These are phyloP conservation scores for Papilio glaucus DNA, from an alignment of 1,140 invertebrate genomes.

Conservation along the genomic window DNA sequence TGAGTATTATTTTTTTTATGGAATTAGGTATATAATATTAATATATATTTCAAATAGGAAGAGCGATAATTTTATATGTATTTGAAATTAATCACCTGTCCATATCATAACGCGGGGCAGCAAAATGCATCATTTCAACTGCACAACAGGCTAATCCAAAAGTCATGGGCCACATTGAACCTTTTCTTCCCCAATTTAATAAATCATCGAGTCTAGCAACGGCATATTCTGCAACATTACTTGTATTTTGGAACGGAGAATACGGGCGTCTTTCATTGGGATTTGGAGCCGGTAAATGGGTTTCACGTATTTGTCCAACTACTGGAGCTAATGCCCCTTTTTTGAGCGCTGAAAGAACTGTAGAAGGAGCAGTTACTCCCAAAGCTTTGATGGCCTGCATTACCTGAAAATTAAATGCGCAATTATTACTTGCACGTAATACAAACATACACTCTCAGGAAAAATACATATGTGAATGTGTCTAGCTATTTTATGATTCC, in stretches of 20 bases:
- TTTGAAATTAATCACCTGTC: slow-evolving; percentile 84
- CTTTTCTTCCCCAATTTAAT: slow-evolving; percentile 96
- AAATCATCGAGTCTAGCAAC: slow-evolving; percentile 95
- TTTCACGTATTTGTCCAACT: slow-evolving; percentile 72
- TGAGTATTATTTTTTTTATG: no score
- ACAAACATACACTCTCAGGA: background rate
- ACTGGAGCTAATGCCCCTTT: slow-evolving; percentile 71
- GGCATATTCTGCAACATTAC: slow-evolving; percentile 89
- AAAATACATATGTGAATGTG: background rate
- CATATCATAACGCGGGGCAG: slow-evolving; percentile 98
- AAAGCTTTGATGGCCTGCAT: slow-evolving; percentile 77
- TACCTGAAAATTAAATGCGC: slow-evolving; percentile 54
- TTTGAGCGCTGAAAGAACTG: slow-evolving; percentile 65
- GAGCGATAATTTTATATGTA: no score
- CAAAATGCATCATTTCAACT: slow-evolving; percentile 99
- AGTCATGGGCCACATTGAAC: slow-evolving; percentile 97
- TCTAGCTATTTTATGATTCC: background rate
- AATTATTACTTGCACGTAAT: slow-evolving; percentile 31
- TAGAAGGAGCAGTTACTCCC: slow-evolving; percentile 63
- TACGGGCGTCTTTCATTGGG: slow-evolving; percentile 70
- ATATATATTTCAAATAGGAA: no score
- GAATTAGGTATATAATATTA: no score
- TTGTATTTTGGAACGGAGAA: slow-evolving; percentile 90
- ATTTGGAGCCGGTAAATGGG: slow-evolving; percentile 77
- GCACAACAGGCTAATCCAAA: slow-evolving; percentile 99